phyloP scores from a whole-genome alignment of 2,888 invertebrate genomes.

The Clunio marinus region DNA sequence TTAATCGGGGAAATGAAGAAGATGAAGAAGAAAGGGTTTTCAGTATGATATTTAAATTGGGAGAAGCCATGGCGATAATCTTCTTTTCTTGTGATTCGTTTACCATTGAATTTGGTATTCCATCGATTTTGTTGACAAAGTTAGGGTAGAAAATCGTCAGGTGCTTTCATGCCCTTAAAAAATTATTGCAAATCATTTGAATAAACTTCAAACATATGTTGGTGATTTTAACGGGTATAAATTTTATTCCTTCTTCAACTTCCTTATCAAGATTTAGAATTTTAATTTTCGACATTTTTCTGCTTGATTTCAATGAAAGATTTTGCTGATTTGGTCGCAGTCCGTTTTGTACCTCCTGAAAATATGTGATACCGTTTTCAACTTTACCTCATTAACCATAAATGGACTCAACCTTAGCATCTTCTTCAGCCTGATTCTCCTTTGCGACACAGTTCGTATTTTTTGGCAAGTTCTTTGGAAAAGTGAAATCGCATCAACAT shows the following conservation, averaged over 20 bases:
- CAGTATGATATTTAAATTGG: too few species aligned
- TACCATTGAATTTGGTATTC: not conserved
- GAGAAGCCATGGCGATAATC: slow-evolving; percentile 38
- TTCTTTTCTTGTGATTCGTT: slow-evolving; percentile 19
- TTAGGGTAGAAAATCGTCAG: slow-evolving; percentile 7
- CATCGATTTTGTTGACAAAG: not conserved
- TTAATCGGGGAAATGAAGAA: not conserved
- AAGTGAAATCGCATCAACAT: slow-evolving; percentile 23
- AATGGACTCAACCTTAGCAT: slow-evolving; percentile 2
- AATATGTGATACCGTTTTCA: slow-evolving; percentile 31
- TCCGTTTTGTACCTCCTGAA: slow-evolving; percentile 18
- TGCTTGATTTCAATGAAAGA: too few species aligned
- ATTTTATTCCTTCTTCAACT: not conserved
- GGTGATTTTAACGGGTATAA: not conserved
- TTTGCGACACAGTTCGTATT: not conserved
- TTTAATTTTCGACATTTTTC: too few species aligned
- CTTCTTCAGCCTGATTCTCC: not conserved
- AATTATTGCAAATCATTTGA: too few species aligned
- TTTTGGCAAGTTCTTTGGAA: slow-evolving; percentile 22
- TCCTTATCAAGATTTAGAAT: too few species aligned
- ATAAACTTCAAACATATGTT: slow-evolving; percentile 7
- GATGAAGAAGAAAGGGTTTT: not conserved
- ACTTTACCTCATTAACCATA: slow-evolving; percentile 32
- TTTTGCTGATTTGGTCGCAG: not conserved
- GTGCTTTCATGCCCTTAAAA: not conserved